These are phyloP conservation scores for Pomatorhinus ruficollis DNA, from an alignment of 2,113 vertebrate genomes.

Conservation along the genomic window DNA sequence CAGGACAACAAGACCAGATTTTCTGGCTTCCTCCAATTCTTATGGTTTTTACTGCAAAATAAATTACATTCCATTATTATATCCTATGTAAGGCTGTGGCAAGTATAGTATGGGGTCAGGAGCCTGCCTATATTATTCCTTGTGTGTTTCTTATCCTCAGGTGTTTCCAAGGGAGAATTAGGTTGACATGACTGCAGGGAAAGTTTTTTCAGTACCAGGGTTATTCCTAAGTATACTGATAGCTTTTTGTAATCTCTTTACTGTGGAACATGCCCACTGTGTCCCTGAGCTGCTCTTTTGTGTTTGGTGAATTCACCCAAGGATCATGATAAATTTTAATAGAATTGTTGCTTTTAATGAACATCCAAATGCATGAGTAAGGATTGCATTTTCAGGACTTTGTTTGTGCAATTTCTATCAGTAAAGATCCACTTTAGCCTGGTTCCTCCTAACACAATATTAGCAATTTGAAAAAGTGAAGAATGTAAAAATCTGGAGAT, in stretches of 20 bases:
- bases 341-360: neutral
- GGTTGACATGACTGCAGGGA: neutral
- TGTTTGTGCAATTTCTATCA: conserved; percentile 36
- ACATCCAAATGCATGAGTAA: neutral
- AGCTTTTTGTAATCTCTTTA: neutral
- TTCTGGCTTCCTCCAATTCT: neutral
- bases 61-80: neutral
- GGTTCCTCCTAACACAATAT: neutral
- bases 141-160: neutral
- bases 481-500: neutral
- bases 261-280: neutral
- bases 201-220: neutral
- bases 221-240: neutral
- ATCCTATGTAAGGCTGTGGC: neutral
- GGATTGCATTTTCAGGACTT: neutral
- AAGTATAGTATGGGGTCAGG: neutral
- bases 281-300: neutral
- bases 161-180: neutral
- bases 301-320: neutral
- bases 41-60: neutral
- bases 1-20: neutral
- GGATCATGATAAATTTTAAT: neutral
- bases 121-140: neutral
- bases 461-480: neutral
- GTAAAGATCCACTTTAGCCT: conserved; percentile 10